These are phyloP conservation scores for Chrysolina haemoptera DNA, from an alignment of 2,888 invertebrate genomes.

Conservation along the genomic window DNA sequence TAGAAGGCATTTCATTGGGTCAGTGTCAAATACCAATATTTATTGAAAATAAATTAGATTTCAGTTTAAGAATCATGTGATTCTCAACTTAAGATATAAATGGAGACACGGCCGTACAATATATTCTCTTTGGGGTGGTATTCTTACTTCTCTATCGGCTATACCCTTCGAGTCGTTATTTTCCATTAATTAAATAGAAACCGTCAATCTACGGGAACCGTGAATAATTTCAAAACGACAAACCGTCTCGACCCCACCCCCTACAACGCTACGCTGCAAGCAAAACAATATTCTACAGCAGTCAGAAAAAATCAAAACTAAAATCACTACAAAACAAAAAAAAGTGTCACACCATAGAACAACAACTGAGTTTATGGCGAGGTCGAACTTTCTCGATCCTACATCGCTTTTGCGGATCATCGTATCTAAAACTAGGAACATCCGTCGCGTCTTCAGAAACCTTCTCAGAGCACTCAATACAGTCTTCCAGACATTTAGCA, in stretches of 20 bases:
- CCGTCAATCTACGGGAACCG: too few species aligned
- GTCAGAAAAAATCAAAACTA: constrained; percentile 41
- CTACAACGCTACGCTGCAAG: constrained; percentile 32
- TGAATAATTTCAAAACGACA: neutral
- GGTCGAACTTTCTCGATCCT: constrained; percentile 35
- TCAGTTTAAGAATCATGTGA: too few species aligned
- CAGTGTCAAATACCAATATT: too few species aligned
- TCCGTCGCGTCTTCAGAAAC: constrained; percentile 30
- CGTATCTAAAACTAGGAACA: constrained; percentile 42
- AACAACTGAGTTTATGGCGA: constrained; percentile 52
- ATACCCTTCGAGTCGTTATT: neutral
- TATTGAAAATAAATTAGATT: too few species aligned
- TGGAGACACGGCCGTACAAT: too few species aligned
- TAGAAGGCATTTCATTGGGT: too few species aligned
- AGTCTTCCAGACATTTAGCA: constrained; percentile 37
- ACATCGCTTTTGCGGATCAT: constrained; percentile 30
- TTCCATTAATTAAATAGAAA: too few species aligned
- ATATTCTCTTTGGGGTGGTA: too few species aligned
- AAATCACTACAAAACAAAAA: constrained; percentile 42
- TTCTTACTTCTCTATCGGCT: too few species aligned
- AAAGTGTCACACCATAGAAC: constrained; percentile 55
- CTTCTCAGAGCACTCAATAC: constrained; percentile 37
- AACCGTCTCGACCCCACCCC: neutral
- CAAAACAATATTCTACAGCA: constrained; percentile 45
- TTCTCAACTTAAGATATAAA: too few species aligned